Evolutionary conservation across 2,888 invertebrate genomes (phyloP).

Genomic region (Orchesellides sinensis): DNA sequence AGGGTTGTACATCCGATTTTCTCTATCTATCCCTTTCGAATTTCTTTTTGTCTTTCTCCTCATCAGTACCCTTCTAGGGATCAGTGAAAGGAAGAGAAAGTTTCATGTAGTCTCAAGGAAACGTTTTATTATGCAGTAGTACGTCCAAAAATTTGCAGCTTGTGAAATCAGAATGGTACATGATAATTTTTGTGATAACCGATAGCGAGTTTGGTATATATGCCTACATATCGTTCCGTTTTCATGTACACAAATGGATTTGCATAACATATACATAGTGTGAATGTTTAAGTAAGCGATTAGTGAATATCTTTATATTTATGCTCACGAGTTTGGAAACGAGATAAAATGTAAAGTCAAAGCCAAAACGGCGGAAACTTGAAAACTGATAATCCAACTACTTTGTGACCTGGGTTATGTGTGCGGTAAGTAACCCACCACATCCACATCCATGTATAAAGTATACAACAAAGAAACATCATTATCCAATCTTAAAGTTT

Average conservation of each 20-base stretch:
- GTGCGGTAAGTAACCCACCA: background rate
- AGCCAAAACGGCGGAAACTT: slow-evolving; percentile 68
- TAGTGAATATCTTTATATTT: slow-evolving; percentile 19
- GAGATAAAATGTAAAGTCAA: slow-evolving; percentile 53
- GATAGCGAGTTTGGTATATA: no score
- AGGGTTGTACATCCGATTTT: slow-evolving; percentile 51
- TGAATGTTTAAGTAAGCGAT: slow-evolving; percentile 15
- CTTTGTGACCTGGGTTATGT: slow-evolving; percentile 24
- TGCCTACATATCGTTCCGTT: no score
- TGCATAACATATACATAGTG: background rate
- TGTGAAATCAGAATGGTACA: background rate
- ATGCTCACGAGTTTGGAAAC: slow-evolving; percentile 60
- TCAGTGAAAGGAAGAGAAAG: background rate
- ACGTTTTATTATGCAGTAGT: background rate
- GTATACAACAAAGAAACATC: no score
- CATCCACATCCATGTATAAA: background rate
- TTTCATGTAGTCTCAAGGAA: background rate
- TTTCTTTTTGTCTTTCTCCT: slow-evolving; percentile 25
- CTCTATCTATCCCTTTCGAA: slow-evolving; percentile 22
- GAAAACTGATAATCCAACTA: slow-evolving; percentile 70
- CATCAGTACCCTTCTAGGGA: background rate
- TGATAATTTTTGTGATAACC: background rate
- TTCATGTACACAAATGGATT: no score
- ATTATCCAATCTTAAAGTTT: no score
- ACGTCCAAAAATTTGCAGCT: background rate